phyloP scores from a whole-genome alignment of 2,888 invertebrate genomes.

The Notodonta dromedarius region DNA sequence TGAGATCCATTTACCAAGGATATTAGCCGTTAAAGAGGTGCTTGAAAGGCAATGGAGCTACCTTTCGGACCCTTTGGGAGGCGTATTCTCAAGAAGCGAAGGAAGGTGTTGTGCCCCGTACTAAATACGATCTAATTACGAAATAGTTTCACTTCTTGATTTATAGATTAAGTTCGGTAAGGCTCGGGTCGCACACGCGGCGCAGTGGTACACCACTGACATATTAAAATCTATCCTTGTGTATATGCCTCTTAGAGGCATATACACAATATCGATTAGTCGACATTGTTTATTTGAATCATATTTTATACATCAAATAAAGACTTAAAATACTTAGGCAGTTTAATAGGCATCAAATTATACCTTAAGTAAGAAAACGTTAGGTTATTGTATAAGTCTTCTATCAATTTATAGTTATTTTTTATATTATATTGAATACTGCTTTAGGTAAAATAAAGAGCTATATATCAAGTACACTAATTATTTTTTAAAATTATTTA shows the following conservation, averaged over 20 bases:
- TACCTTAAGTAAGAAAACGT: too few species aligned
- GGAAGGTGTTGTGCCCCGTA: constrained; percentile 79
- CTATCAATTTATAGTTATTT: too few species aligned
- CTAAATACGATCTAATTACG: constrained; percentile 85
- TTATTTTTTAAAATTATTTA: too few species aligned
- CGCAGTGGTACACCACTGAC: constrained; percentile 61
- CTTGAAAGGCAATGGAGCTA: constrained; percentile 79
- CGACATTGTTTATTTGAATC: constrained; percentile 25
- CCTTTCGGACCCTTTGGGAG: constrained; percentile 78
- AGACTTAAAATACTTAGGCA: too few species aligned
- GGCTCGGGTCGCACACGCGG: constrained; percentile 70
- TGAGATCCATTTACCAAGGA: constrained; percentile 80
- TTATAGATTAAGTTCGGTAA: constrained; percentile 82
- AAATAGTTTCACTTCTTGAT: constrained; percentile 85
- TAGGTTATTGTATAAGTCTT: too few species aligned
- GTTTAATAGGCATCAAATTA: too few species aligned
- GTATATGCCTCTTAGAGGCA: constrained; percentile 30
- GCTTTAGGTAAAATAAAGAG: too few species aligned
- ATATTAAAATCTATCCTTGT: constrained; percentile 71
- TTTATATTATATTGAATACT: too few species aligned
- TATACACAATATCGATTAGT: too few species aligned
- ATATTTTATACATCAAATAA: neutral
- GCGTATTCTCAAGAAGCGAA: constrained; percentile 72
- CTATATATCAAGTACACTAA: too few species aligned
- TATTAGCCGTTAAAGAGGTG: constrained; percentile 83